Percentiles rank a stretch among this genome's conserved stretches.
Evolutionary conservation across 2,113 vertebrate species (phyloP).

Genomic region (Thermophis baileyi): DNA sequence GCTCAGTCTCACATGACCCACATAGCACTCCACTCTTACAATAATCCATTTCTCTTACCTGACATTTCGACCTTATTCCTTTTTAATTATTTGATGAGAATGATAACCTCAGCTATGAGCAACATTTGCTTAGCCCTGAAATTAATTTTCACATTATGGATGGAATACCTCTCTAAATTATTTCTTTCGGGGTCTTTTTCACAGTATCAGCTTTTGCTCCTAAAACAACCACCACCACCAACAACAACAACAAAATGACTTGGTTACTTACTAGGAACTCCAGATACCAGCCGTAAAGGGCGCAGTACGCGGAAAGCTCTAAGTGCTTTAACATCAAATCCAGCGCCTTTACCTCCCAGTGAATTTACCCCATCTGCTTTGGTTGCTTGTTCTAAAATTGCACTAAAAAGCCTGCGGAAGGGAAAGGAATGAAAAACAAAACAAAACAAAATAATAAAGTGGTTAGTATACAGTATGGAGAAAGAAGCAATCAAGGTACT

Average conservation of each 20-base stretch:
- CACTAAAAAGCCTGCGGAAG: conserved; percentile 90
- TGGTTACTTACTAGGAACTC: conserved; percentile 92
- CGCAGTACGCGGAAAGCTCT: conserved; percentile 94
- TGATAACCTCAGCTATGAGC: neutral
- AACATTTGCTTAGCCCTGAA: neutral
- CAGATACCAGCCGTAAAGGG: conserved; percentile 92
- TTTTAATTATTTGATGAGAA: fast-evolving
- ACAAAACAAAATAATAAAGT: conserved; percentile 36
- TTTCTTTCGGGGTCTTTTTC: neutral
- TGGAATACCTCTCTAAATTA: neutral
- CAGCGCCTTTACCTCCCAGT: conserved; percentile 94
- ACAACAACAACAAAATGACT: neutral
- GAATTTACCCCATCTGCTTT: conserved; percentile 92
- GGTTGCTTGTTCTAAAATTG: conserved; percentile 98
- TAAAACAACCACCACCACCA: neutral
- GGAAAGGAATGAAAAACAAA: conserved; percentile 25
- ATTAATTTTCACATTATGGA: fast-evolving
- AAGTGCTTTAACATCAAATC: conserved; percentile 96
- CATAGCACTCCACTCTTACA: neutral
- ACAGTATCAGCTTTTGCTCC: neutral
- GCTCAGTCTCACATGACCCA: neutral
- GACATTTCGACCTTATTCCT: neutral
- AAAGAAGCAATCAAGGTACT: conserved; percentile 19
- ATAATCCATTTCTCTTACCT: neutral
- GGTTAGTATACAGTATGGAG: conserved; percentile 45